These are phyloP conservation scores for Mycalesis mineus DNA, from an alignment of 2,888 invertebrate genomes.

Conservation along the genomic window DNA sequence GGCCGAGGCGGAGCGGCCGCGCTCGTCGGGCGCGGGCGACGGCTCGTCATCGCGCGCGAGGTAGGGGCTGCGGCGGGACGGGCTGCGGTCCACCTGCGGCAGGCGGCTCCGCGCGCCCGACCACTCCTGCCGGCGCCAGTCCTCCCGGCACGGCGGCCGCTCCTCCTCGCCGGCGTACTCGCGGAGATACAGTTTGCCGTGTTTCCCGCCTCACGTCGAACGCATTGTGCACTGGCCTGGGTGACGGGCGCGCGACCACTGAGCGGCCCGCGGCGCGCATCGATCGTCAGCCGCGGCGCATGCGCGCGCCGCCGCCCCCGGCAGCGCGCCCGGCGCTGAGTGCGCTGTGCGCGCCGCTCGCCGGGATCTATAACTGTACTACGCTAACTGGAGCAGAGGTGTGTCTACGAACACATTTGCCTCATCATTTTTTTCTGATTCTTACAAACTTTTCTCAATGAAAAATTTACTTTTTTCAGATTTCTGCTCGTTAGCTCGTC, in stretches of 20 bases:
- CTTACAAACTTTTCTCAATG: constrained; percentile 6
- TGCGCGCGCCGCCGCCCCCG: constrained; percentile 42
- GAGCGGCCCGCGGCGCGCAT: constrained; percentile 55
- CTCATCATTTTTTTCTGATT: constrained; percentile 12
- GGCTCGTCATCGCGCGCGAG: constrained; percentile 89
- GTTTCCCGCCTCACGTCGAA: constrained; percentile 71
- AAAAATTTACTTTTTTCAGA: constrained; percentile 3
- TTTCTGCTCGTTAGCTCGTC: neutral
- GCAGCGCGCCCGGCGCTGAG: constrained; percentile 52
- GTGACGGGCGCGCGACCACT: constrained; percentile 75
- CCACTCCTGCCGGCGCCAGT: constrained; percentile 75
- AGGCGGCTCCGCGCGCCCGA: constrained; percentile 79
- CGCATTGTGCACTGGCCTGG: constrained; percentile 66
- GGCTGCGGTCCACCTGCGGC: constrained; percentile 94
- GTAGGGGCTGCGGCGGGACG: constrained; percentile 89
- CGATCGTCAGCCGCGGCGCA: constrained; percentile 51
- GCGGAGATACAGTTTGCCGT: constrained; percentile 76
- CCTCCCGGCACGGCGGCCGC: constrained; percentile 73
- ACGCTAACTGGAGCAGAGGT: constrained; percentile 23
- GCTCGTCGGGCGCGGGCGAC: constrained; percentile 88
- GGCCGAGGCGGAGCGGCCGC: constrained; percentile 85
- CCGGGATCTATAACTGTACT: constrained; percentile 23
- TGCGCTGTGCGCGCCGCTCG: constrained; percentile 19
- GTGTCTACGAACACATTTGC: constrained; percentile 16
- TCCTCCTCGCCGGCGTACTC: constrained; percentile 77